Base-by-base conservation (phyloP, 2,888 invertebrate species). In the Syritta pipiens region DNA sequence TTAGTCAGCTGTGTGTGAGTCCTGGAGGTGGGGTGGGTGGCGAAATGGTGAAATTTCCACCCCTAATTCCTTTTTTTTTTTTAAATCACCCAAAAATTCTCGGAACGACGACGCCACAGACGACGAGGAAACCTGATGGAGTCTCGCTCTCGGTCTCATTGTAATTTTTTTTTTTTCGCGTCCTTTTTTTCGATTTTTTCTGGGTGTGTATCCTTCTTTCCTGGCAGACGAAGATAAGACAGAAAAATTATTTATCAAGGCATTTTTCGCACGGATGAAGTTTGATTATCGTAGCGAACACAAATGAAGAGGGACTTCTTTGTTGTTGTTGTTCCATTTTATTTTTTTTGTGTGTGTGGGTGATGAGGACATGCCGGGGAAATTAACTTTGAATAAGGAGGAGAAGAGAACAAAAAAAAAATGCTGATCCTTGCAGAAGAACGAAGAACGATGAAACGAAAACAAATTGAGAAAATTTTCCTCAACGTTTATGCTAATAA, bases 261-360 rank as follows among this genome's bases (percentile, higher is more conserved):
- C 60, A 72, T 79, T 79, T 79, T 79, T 79, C 72, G 79, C 79
- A 79, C 79, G 72, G 67, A 72, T 79, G 72, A 72, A 67, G 72
- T 72, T 79, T 79, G 72, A 79, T 79, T 79, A 79, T 79, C 67
- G 46, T 67, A 62, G 20, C 65, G 26, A 49, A 49, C 67, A 55
- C 44, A 68, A 79, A 72, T 62, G 51, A 74, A 59, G 44, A 51
- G 59, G 57, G 57, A 72, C 62, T 55, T 14, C 40, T 77, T 62
- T 79, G 59, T 71, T 46, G 32, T 62, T 49, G 35, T 44, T 57
- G 5, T 42, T 55, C 5, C n/a, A n/a, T n/a, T 40, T 37, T 40
- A 17, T 24, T 22, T 30, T 24, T 14, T 37, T 22, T 48, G 1
- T 49, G 35, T 68, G 35, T 53, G 53, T 32, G 40, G 28, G 12